Evolutionary conservation across 2,113 vertebrate genomes (phyloP), one percentile per base, ranked within the genome.

Genomic region (Ia io): DNA sequence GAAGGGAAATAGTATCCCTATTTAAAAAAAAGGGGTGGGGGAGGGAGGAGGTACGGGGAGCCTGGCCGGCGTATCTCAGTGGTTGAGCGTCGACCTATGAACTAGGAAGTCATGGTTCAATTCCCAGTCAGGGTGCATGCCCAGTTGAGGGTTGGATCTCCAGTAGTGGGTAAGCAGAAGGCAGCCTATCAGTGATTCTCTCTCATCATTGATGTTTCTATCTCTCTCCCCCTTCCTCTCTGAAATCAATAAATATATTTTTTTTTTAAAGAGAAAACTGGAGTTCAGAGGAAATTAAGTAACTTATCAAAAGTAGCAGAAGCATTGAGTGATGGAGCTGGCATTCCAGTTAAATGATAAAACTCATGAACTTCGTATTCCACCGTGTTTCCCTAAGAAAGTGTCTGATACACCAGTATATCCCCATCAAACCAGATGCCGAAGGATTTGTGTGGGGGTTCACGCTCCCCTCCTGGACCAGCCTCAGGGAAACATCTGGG

Each of bases 321-420:
- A 49, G 18, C 22, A 1, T 53, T 18, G 5, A 1, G 17, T n/a
- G 20, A 44, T n/a, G 4, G 70, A 84, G n/a, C 16, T 16, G 40
- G 9, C 32, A 14, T 32, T 32, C 0, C 0, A 53, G 6, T 44
- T 20, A 32, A 56, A 11, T 2, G 9, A 14, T 23, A 30, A 63
- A 84, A 12, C 6, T 47, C 4, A 14, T 4, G 0, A 4, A 0
- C 56, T 88, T 77, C n/a, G 20, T 11, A 3, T 6, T 32, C 13
- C 8, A 16, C 37, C 44, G 3, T 6, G 9, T 25, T 25, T 14
- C 13, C 44, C 44, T 40, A 6, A 25, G n/a, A n/a, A 14, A 0
- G 0, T n/a, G 13, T 20, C 3, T 14, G 25, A 22, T 0, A 2
- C 9, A 0, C 40, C 28, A 2, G 18, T 23, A 1, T 8, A 8